Evolutionary conservation across 1,140 invertebrate species (phyloP).

Genomic region (Hylaeus volcanicus): DNA sequence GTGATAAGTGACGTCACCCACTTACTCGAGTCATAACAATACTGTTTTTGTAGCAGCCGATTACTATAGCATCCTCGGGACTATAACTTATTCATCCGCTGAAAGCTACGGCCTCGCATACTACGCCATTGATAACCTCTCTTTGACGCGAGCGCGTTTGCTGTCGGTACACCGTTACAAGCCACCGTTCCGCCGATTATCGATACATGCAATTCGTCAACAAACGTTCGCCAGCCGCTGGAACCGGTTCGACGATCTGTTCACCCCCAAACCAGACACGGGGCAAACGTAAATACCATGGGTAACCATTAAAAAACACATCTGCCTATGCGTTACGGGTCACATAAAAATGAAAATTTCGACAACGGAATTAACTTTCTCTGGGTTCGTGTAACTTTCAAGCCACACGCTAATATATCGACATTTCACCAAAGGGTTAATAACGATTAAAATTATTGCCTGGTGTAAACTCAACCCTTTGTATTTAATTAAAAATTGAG

Average conservation of each 20-base stretch:
- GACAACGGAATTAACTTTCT: too few relatives aligned
- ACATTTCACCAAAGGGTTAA: too few relatives aligned
- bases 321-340: too few relatives aligned
- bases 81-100: constrained; percentile 53
- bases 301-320: too few relatives aligned
- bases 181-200: constrained; percentile 18
- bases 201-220: constrained; percentile 21
- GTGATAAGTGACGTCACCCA: constrained; percentile 52
- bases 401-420: too few relatives aligned
- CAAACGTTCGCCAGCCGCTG: background rate
- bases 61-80: constrained; percentile 40
- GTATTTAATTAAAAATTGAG: too few relatives aligned
- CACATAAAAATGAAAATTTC: too few relatives aligned
- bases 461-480: too few relatives aligned
- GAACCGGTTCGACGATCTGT: constrained; percentile 1
- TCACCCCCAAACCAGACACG: background rate
- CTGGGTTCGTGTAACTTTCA: too few relatives aligned
- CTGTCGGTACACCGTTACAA: constrained; percentile 9
- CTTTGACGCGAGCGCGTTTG: constrained; percentile 25
- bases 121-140: constrained; percentile 53
- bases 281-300: background rate
- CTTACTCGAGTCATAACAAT: constrained; percentile 52
- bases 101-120: constrained; percentile 38
- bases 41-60: constrained; percentile 48
- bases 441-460: too few relatives aligned